Percentiles rank a stretch among this genome's conserved stretches.
phyloP scores from a whole-genome alignment of 2,797 vertebrate species.

The Danionella dracula region DNA sequence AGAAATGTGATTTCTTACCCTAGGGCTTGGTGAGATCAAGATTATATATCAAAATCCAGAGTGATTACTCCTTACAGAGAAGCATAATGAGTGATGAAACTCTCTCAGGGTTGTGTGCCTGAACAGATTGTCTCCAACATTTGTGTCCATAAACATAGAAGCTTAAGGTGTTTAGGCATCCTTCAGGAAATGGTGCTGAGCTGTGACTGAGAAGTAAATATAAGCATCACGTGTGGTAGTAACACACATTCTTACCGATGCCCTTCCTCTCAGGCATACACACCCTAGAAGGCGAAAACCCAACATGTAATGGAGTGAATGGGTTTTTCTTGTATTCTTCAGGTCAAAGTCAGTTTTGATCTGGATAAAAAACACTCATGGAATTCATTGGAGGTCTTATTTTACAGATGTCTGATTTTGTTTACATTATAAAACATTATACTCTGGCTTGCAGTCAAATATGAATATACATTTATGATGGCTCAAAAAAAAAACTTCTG shows the following conservation, averaged over 20 bases:
- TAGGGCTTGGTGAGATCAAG: conserved; percentile 65
- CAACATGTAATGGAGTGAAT: too few relatives aligned
- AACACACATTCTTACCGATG: conserved; percentile 63
- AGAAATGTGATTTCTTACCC: conserved; percentile 47
- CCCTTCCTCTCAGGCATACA: conserved; percentile 38
- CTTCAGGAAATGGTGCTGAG: conserved; percentile 49
- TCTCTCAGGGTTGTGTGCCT: conserved; percentile 52
- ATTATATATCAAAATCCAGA: conserved; percentile 63
- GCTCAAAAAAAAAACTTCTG: too few relatives aligned
- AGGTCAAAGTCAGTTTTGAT: too few relatives aligned
- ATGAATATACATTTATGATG: too few relatives aligned
- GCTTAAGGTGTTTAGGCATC: conserved; percentile 48
- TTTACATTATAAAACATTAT: too few relatives aligned
- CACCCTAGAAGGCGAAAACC: neutral
- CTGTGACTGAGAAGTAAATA: conserved; percentile 59
- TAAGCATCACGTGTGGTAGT: conserved; percentile 54
- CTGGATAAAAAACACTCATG: too few relatives aligned
- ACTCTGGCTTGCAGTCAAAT: too few relatives aligned
- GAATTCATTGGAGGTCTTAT: too few relatives aligned
- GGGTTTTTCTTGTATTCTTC: too few relatives aligned
- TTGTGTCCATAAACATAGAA: conserved; percentile 51
- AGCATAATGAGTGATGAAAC: conserved; percentile 23
- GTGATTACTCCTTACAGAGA: conserved; percentile 62
- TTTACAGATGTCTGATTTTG: too few relatives aligned
- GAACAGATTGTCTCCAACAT: conserved; percentile 53